phyloP scores from a whole-genome alignment of 2,113 vertebrate species.

The Meriones unguiculatus region DNA sequence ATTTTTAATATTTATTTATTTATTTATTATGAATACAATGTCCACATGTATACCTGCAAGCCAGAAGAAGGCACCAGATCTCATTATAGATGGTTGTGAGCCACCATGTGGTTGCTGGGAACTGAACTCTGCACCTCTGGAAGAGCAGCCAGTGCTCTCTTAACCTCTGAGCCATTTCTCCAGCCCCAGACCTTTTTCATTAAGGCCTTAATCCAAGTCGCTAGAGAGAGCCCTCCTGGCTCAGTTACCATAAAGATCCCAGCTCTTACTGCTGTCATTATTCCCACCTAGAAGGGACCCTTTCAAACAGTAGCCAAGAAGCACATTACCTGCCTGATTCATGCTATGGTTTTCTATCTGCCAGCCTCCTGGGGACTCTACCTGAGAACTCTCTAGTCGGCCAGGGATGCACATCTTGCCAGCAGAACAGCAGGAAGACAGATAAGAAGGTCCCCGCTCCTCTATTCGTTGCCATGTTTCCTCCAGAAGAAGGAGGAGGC shows the following conservation, averaged over 20 bases:
- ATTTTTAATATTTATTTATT: no score
- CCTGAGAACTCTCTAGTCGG: neutral
- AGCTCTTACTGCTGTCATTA: neutral
- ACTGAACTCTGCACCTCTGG: no score
- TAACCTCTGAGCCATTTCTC: no score
- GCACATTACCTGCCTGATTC: neutral
- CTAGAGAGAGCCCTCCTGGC: neutral
- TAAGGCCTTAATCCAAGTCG: neutral
- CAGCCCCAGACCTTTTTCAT: neutral
- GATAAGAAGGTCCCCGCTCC: neutral
- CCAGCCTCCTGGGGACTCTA: neutral
- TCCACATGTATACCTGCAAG: no score
- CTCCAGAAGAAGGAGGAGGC: neutral
- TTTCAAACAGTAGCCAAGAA: neutral
- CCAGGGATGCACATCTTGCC: neutral
- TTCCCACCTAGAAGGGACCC: neutral
- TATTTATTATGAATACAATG: no score
- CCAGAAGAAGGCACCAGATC: no score
- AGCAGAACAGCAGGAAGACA: slow-evolving; percentile 38
- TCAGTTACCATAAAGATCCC: neutral
- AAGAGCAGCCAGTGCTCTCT: no score
- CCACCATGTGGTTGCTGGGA: no score
- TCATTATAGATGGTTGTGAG: no score
- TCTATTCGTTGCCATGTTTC: neutral
- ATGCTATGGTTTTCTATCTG: neutral